Evolutionary conservation across 2,113 vertebrate species (phyloP).

Genomic region (Urocolius indicus): DNA sequence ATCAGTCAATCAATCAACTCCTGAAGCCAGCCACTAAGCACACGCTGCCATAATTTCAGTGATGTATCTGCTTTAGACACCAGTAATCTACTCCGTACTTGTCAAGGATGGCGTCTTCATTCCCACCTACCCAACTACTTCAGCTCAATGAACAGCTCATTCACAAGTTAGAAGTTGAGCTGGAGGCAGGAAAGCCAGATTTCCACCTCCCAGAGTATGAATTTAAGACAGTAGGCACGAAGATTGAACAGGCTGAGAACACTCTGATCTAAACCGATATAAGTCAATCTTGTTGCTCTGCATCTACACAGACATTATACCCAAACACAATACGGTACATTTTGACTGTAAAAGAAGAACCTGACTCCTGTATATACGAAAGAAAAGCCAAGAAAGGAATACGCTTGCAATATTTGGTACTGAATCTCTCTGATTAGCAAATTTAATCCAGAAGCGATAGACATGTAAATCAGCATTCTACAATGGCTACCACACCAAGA

Average conservation of each 20-base stretch:
- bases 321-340: background rate
- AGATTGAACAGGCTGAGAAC: background rate
- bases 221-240: background rate
- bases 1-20: background rate
- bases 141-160: slow-evolving; percentile 42
- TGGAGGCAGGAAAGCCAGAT: background rate
- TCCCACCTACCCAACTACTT: slow-evolving; percentile 26
- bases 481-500: background rate
- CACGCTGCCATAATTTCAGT: rapidly evolving
- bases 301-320: background rate
- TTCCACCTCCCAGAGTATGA: background rate
- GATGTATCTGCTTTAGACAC: background rate
- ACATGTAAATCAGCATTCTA: background rate
- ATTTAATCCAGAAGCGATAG: background rate
- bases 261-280: background rate
- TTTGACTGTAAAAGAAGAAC: background rate
- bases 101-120: background rate
- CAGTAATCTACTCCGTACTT: background rate
- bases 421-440: background rate
- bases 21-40: background rate
- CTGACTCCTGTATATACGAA: background rate
- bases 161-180: background rate
- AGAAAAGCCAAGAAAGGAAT: background rate
- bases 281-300: background rate
- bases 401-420: background rate